A percentile compares a stretch with the other conserved stretches of the same genome.
Conservation (phyloP, 35 echinoderm and acorn worm genomes). For the Apostichopus californicus region DNA sequence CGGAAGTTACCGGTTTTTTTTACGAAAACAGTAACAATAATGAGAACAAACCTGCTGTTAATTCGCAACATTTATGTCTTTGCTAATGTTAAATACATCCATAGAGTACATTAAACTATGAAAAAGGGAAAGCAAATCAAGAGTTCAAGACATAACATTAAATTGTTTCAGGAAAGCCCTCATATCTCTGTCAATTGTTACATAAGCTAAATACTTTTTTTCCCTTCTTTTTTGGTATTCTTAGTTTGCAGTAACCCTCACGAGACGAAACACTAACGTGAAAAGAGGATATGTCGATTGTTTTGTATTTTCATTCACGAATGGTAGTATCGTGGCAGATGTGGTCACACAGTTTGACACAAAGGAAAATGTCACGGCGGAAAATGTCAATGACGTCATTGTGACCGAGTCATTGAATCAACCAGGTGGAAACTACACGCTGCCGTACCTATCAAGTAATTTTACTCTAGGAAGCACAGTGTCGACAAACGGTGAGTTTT, state of each 20-base stretch:
- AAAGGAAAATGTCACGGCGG: background rate
- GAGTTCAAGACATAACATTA: too few species aligned
- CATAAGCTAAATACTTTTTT: too few species aligned
- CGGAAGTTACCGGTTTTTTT: too few species aligned
- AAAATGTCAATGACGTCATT: background rate
- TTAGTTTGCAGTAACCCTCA: slow-evolving; percentile 10
- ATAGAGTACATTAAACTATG: too few species aligned
- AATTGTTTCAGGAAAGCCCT: too few species aligned
- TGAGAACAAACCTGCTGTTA: too few species aligned
- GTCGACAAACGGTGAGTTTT: background rate
- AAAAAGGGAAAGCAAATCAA: too few species aligned
- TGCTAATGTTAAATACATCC: too few species aligned
- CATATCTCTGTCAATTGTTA: too few species aligned
- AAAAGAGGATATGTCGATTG: background rate
- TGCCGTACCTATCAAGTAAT: background rate
- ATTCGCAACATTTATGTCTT: too few species aligned
- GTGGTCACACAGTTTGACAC: background rate
- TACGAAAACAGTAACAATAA: too few species aligned
- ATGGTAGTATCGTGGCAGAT: background rate
- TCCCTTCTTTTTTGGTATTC: too few species aligned
- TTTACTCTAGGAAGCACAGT: background rate
- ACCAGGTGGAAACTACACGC: background rate
- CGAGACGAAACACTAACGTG: slow-evolving; percentile 11
- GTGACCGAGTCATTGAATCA: background rate
- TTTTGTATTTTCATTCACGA: background rate